Conservation (phyloP, 1,140 invertebrate species). For the Centruroides sculpturatus region DNA sequence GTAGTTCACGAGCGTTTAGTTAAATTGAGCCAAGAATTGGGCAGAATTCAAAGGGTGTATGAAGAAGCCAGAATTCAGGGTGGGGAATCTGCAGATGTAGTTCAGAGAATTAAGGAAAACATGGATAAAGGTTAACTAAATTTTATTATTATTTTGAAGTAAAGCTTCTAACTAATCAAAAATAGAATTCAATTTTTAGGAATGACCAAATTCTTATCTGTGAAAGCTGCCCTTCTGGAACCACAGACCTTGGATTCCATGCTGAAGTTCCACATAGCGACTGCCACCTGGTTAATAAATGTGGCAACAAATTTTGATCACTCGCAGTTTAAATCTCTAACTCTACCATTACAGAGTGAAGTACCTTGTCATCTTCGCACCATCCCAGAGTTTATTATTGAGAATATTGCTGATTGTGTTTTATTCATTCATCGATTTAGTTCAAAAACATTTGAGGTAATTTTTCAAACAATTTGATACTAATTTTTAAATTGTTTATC, state of each 20-base stretch:
- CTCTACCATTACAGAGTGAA: not conserved
- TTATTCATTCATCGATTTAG: slow-evolving; percentile 18
- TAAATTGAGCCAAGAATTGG: slow-evolving; percentile 49
- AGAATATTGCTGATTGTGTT: slow-evolving; percentile 20
- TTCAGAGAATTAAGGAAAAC: slow-evolving; percentile 42
- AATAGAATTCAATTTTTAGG: slow-evolving; percentile 19
- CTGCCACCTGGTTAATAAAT: slow-evolving; percentile 70
- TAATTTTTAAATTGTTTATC: no score
- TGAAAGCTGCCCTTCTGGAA: slow-evolving; percentile 52
- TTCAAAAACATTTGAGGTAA: slow-evolving; percentile 16
- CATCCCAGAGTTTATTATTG: slow-evolving; percentile 21
- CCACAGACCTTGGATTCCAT: slow-evolving; percentile 48
- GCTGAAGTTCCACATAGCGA: slow-evolving; percentile 60
- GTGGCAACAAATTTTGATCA: slow-evolving; percentile 37
- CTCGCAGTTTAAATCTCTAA: slow-evolving; percentile 8
- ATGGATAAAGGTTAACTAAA: slow-evolving; percentile 35
- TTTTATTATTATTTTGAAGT: no score
- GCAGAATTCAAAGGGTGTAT: slow-evolving; percentile 52
- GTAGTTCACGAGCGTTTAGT: slow-evolving; percentile 62
- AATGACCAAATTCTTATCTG: slow-evolving; percentile 37
- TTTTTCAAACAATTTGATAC: not conserved
- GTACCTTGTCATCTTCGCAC: slow-evolving; percentile 12
- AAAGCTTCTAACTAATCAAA: no score
- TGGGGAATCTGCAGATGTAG: slow-evolving; percentile 34
- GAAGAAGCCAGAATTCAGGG: slow-evolving; percentile 39